Evolutionary conservation across 2,888 invertebrate genomes (phyloP).

Genomic region (Elegia similella): DNA sequence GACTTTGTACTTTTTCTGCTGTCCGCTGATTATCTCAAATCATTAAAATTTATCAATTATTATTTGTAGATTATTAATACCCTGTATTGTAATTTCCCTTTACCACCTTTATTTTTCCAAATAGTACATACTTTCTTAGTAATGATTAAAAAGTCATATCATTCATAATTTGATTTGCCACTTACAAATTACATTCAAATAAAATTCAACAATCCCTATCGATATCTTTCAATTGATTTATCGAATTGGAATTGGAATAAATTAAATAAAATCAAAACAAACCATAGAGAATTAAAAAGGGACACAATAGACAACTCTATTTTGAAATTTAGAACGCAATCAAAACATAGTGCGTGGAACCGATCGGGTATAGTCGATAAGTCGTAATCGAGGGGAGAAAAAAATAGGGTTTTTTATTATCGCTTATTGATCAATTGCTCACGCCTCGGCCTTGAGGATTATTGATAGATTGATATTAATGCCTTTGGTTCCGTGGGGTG

Average conservation of each 20-base stretch:
- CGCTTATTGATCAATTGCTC: constrained; percentile 71
- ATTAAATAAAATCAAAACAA: constrained; percentile 37
- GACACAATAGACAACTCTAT: constrained; percentile 64
- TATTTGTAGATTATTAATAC: too few species aligned
- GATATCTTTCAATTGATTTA: constrained; percentile 20
- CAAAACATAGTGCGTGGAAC: constrained; percentile 56
- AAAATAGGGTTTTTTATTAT: constrained; percentile 63
- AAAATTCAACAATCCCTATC: constrained; percentile 1
- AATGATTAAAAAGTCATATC: neutral
- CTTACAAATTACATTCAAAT: constrained; percentile 4
- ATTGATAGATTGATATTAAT: constrained; percentile 80
- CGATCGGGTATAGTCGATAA: constrained; percentile 58
- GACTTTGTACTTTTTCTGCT: too few species aligned
- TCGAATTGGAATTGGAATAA: constrained; percentile 19
- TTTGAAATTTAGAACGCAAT: constrained; percentile 52
- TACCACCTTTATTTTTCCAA: too few species aligned
- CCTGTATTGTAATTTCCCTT: too few species aligned
- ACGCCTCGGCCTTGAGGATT: constrained; percentile 72
- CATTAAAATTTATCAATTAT: too few species aligned
- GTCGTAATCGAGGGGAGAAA: constrained; percentile 57
- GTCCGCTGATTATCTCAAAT: too few species aligned
- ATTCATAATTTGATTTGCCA: neutral
- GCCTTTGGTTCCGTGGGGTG: constrained; percentile 58
- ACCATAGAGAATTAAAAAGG: constrained; percentile 41
- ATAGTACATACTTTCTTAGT: neutral